A percentile compares a stretch with the other conserved stretches of the same genome.
Conservation (phyloP, 1,140 invertebrate genomes). For the Stegodyphus mimosarum region DNA sequence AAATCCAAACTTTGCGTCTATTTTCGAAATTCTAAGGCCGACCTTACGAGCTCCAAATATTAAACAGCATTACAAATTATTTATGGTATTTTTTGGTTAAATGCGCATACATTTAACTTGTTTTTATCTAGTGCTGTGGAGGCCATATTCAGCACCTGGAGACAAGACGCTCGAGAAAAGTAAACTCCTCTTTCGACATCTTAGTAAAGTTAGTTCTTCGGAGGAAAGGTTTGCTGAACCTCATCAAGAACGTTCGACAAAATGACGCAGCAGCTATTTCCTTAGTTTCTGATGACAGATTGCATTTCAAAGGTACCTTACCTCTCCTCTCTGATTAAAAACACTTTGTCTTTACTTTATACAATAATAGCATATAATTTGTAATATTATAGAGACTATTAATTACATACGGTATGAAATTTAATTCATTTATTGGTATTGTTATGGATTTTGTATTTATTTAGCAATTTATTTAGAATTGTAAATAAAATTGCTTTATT, state of each 20-base stretch:
- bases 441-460: no score
- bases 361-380: neutral
- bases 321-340: neutral
- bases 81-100: no score
- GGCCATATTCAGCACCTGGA: conserved; percentile 88
- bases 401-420: no score
- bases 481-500: no score
- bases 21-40: no score
- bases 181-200: conserved; percentile 81
- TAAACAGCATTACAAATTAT: no score
- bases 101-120: neutral
- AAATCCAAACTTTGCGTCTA: no score
- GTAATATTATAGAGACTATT: neutral
- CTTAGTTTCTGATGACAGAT: conserved; percentile 82
- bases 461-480: no score
- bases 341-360: no score
- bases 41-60: no score
- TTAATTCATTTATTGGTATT: no score
- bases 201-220: conserved; percentile 87
- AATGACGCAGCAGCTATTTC: conserved; percentile 76
- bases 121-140: conserved; percentile 77
- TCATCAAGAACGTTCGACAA: conserved; percentile 78
- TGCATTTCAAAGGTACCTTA: conserved; percentile 79
- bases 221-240: conserved; percentile 79
- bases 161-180: conserved; percentile 79